Evolutionary conservation across 2,797 vertebrate species (phyloP).

Genomic region (Gastrophryne carolinensis): DNA sequence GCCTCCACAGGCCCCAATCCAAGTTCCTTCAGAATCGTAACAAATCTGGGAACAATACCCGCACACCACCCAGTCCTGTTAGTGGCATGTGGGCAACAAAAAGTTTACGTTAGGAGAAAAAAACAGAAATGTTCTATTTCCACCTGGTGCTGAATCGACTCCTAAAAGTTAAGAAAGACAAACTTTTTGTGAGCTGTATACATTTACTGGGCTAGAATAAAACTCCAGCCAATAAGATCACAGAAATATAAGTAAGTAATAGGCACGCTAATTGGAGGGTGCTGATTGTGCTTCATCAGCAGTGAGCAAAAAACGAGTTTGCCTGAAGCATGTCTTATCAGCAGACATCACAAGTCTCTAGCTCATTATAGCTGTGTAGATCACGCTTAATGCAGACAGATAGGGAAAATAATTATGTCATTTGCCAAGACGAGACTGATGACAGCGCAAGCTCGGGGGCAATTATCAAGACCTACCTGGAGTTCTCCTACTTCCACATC

Average conservation of each 20-base stretch:
- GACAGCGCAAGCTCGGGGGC: constrained; percentile 12
- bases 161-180: no score
- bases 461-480: constrained; percentile 19
- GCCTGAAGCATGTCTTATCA: constrained; percentile 13
- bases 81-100: no score
- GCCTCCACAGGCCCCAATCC: no score
- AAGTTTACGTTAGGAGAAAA: no score
- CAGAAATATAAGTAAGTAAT: background rate
- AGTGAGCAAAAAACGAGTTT: background rate
- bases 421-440: constrained; percentile 31
- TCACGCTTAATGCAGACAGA: constrained; percentile 14
- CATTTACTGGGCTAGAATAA: no score
- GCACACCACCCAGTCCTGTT: no score
- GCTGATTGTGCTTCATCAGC: background rate
- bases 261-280: background rate
- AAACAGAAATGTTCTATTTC: no score
- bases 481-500: background rate
- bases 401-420: constrained; percentile 37
- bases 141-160: no score
- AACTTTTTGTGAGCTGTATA: no score
- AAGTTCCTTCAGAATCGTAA: no score
- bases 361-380: constrained; percentile 17
- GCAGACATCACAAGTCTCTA: constrained; percentile 9
- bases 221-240: no score
- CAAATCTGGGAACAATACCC: no score